Percentiles rank a stretch among this genome's conserved stretches.
Evolutionary conservation across 2,888 invertebrate genomes (phyloP).

Genomic region (Octodonta nipae): DNA sequence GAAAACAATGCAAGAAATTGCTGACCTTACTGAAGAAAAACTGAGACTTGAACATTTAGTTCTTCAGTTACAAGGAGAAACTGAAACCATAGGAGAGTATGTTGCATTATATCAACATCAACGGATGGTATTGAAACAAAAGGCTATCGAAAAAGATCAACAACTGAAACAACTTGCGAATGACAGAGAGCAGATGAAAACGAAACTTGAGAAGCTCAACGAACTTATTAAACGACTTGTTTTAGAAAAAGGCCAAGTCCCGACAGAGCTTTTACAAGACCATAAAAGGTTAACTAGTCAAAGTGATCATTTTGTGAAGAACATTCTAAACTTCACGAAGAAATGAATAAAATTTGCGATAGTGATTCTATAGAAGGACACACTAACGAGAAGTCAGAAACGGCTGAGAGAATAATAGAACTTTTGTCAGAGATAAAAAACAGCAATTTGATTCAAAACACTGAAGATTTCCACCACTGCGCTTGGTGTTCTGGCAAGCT

Average conservation of each 20-base stretch:
- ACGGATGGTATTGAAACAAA: slow-evolving; percentile 69
- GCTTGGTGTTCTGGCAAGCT: slow-evolving; percentile 76
- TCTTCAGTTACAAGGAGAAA: slow-evolving; percentile 85
- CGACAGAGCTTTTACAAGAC: slow-evolving; percentile 22
- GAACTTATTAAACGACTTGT: slow-evolving; percentile 49
- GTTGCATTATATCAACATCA: slow-evolving; percentile 93
- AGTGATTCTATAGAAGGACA: too few species aligned
- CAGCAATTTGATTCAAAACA: slow-evolving; percentile 52
- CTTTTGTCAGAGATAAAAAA: slow-evolving; percentile 69
- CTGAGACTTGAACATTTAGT: slow-evolving; percentile 88
- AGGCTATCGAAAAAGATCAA: slow-evolving; percentile 74
- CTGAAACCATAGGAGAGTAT: slow-evolving; percentile 96
- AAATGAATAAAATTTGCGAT: too few species aligned
- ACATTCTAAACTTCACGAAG: slow-evolving; percentile 21
- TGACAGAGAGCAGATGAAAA: slow-evolving; percentile 43
- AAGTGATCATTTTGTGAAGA: too few species aligned
- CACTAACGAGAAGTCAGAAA: slow-evolving; percentile 25
- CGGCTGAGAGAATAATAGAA: slow-evolving; percentile 59
- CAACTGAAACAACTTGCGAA: slow-evolving; percentile 62
- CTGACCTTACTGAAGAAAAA: slow-evolving; percentile 82
- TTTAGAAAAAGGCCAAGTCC: slow-evolving; percentile 31
- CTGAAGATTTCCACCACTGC: slow-evolving; percentile 61
- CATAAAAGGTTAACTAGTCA: slow-evolving; percentile 19
- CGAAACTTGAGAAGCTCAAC: slow-evolving; percentile 55
- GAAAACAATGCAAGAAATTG: slow-evolving; percentile 69